phyloP scores from a whole-genome alignment of 2,113 vertebrate genomes.

The Tachuris rubrigastra region DNA sequence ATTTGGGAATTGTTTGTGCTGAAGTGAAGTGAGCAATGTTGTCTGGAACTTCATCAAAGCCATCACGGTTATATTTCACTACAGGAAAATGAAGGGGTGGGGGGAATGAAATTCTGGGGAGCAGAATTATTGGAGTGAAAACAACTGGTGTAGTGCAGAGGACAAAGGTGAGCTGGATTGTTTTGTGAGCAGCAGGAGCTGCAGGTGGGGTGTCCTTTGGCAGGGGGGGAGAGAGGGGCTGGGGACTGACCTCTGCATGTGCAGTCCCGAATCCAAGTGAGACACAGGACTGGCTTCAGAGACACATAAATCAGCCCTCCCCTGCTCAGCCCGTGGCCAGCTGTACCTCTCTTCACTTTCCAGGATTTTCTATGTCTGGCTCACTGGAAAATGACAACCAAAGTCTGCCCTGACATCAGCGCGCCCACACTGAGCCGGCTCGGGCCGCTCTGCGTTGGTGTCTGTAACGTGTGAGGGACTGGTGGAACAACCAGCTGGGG shows the following conservation, averaged over 20 bases:
- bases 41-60: conserved; percentile 61
- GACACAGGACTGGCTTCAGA: not conserved
- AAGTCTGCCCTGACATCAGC: not conserved
- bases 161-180: not conserved
- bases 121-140: not conserved
- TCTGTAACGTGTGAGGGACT: not conserved
- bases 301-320: not conserved
- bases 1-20: conserved; percentile 54
- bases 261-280: not conserved
- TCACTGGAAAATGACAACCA: not conserved
- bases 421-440: not conserved
- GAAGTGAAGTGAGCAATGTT: not conserved
- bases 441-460: not conserved
- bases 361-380: not conserved
- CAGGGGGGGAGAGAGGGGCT: not conserved
- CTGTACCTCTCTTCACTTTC: not conserved
- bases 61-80: conserved; percentile 1
- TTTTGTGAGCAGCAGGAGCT: not conserved
- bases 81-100: not conserved
- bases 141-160: not conserved
- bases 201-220: not conserved
- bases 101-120: not conserved
- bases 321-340: not conserved
- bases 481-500: not conserved
- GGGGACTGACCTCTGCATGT: not conserved